Base-by-base conservation (phyloP, 2,113 vertebrate genomes). In the Heptranchias perlo region DNA sequence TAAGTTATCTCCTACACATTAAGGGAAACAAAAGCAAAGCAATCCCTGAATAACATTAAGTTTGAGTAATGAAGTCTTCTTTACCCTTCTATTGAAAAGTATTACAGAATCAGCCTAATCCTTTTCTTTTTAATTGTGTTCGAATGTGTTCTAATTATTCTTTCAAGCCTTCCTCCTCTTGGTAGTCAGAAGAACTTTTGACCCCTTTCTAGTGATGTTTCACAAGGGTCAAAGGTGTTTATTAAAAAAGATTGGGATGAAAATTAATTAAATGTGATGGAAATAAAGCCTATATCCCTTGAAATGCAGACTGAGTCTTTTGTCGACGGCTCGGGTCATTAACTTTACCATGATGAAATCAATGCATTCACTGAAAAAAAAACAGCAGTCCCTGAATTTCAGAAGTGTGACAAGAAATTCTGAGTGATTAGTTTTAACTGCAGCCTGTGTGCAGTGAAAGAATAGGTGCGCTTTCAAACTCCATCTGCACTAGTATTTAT, bases 181-280 rank as follows among this genome's bases (percentile, higher is more conserved):
- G 52, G 64, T 67, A 69, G 52, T 69, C 44, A 67, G 94, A 52
- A 18, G 65, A 67, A 69, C 62, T 95, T 95, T 95, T 95, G 65
- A 52, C n/a, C 94, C 62, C 64, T 95, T 52, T 95, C 65, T 95
- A n/a, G 11, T 69, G 64, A 73, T 52, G 64, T 69, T 69, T 49
- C 65, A 69, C 44, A 44, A 67, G n/a, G 87, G 94, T 95, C 94
- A 95, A 95, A 95, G 94, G 65, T 69, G 94, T 69, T 95, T 95
- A 95, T 95, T 95, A 95, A 69, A 95, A 95, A 95, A 95, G 94
- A 95, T 69, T 95, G 94, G 47, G 47, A 64, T 52, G 39, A 95
- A 69, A 69, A 95, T 95, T 95, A 95, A 95, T 95, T 95, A 95
- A 95, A 95, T 95, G 94, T 95, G 94, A 95, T 95, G 94, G 94